Base-by-base conservation (phyloP, 2,113 vertebrate genomes). In the Nothocercus nigrocapillus region DNA sequence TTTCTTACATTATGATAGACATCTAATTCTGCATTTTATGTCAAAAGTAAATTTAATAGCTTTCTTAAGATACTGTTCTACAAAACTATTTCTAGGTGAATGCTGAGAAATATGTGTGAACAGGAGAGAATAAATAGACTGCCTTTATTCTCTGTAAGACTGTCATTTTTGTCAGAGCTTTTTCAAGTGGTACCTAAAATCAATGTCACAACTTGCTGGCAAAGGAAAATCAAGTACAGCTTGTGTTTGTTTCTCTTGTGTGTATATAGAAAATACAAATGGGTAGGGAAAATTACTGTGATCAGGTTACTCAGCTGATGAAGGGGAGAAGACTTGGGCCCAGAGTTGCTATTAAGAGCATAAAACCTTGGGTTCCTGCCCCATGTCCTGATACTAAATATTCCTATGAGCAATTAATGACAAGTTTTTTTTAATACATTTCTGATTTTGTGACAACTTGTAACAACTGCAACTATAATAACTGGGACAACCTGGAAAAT, bases 371-470 rank as follows among this genome's bases (percentile, higher is more conserved):
- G 16, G 28, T 75, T 92, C 56, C 36, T 87, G 58, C 44, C 19
- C 59, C 1, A 3, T 51, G 5, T 22, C 72, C 11, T 62, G 45
- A 24, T 82, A 32, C 30, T 44, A 15, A 11, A 58, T 78, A 24
- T 81, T 89, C 7, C 12, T 80, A 7, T 59, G 73, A 53, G 49
- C 8, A 21, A 20, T 12, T 62, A 87, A 34, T 17, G 2, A 10
- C 22, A 67, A 9, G 2, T 3, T 9, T 82, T 9, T 82, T 76
- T 28, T 63, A 47, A 8, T 32, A 36, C 7, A 3, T 4, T 54
- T 53, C 1, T 44, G 7, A 3, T 5, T 66, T 56, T 9, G 11
- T 63, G 18, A 11, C 11, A 2, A 0, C 42, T 53, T 45, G 7
- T 72, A 72, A 40, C 6, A 74, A 5, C 18, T 79, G n/a, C 24